phyloP scores from a whole-genome alignment of 2,888 invertebrate species.

The Theristus sp. region DNA sequence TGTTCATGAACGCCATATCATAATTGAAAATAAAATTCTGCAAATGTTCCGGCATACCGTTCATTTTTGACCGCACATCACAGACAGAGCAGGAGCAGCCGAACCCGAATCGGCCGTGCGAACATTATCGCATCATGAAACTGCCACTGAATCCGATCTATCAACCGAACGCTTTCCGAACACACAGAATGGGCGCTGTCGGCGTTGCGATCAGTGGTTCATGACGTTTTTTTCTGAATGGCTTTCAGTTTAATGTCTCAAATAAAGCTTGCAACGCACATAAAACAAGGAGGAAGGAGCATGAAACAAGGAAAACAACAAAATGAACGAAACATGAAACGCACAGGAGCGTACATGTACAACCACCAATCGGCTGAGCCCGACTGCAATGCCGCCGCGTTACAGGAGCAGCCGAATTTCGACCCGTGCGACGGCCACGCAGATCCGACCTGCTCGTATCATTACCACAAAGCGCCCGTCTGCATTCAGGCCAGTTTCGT shows the following conservation, averaged over 20 bases:
- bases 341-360: background rate
- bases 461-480: background rate
- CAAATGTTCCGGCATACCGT: background rate
- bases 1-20: too few species aligned
- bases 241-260: background rate
- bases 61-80: background rate
- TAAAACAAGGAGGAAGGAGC: too few species aligned
- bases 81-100: background rate
- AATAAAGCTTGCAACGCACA: background rate
- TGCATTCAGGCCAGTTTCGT: background rate
- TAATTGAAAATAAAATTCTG: background rate
- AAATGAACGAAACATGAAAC: too few species aligned
- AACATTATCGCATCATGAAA: background rate
- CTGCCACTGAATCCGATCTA: background rate
- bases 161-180: background rate
- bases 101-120: slow-evolving; percentile 1
- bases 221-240: background rate
- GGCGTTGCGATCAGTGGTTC: background rate
- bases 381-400: background rate
- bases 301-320: too few species aligned
- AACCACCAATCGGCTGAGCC: background rate
- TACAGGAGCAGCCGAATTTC: background rate
- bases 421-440: background rate
- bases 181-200: background rate
- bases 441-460: background rate